Evolutionary conservation across 2,888 invertebrate genomes (phyloP), one percentile per base, ranked within the genome.

Genomic region (Leptogaster cylindrica): DNA sequence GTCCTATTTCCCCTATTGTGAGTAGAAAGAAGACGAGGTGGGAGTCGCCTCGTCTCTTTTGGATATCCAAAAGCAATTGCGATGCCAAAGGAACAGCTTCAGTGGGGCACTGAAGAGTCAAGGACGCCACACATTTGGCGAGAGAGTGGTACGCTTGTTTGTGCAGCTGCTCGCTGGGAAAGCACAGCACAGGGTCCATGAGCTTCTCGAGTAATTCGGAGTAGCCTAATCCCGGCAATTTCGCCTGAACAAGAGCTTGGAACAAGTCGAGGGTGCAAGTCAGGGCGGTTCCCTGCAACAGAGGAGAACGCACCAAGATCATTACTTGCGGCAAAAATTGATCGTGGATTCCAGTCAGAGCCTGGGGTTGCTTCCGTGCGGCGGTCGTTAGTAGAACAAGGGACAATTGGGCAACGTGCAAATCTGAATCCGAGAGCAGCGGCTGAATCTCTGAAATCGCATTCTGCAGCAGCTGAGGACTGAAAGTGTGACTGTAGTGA

Each of bases 1-100:
- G 86, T 4, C 99, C 99, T 74, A 99, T 96, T 85, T 99, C 99
- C 0, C 98, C 99, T 72, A 99, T 89, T 18, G 97, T 93, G 27
- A 98, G 84, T 68, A 99, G 83, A 20, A 96, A 92, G 83, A 99
- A 97, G 75, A 97, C 90, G 75, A 93, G 90, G 73, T 95, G 91
- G 1, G 91, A 87, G 78, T 95, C 94, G 68, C 84, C 85, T 67
- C 87, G 83, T 50, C 87, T 87, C 72, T 84, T 86, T 74, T 89
- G 87, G 12, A 92, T 87, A 77, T 93, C 92, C 69, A 86, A 85
- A 72, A 92, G 85, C 73, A 89, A 86, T 74, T 87, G 84, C 44
- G 85, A 85, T 16, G 89, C 88, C 66, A 88, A 84, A 12, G 85
- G 84, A 18, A 88, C 81, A 1, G 91, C 90, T 76, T 91, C 89